Base-by-base conservation (phyloP, 2,797 vertebrate species). In the Melanotaenia boesemani region DNA sequence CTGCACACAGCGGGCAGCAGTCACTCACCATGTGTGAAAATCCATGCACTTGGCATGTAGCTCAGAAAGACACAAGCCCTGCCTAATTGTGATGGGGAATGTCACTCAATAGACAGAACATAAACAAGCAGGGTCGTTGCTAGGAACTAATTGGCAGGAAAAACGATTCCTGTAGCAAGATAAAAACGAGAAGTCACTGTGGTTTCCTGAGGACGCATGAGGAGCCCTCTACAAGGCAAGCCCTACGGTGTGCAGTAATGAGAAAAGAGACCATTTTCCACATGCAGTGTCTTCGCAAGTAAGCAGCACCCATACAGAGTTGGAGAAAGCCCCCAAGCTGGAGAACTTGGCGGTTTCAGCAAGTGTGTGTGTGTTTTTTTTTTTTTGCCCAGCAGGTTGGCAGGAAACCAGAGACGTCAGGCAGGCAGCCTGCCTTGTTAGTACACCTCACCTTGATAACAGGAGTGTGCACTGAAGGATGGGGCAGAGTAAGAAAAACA, bases 391-490 rank as follows among this genome's bases (percentile, higher is more conserved):
- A 41, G 79, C 67, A 76, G 72, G 82, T 74, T 92, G 92, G 91
- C 89, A 57, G 62, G 34, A 46, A 60, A 87, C 92, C 92, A 87
- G 80, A 82, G 84, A 88, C 68, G 60, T 86, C 79, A 90, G 87
- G 78, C 88, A 82, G 86, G 87, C 88, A 34, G 86, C 74, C 80
- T 81, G 89, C 85, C 89, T 92, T 88, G 89, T 95, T 95, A 89
- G 89, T 79, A 77, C 86, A 64, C 84, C 89, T 92, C 86, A 91
- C 91, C 89, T 92, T 91, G 93, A 93, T 94, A 92, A 89, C 81
- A 88, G 88, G 58, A 86, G 86, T 81, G 86, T 70, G 76, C 81
- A 79, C 79, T 85, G 85, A 86, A 70, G 82, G 83, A 89, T 89
- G 86, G 85, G 77, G 81, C 84, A n/a, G 46, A 81, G 72, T 66